Evolutionary conservation across 2,113 vertebrate genomes (phyloP), one percentile per base, ranked within the genome.

Genomic region (Corythaixoides concolor): DNA sequence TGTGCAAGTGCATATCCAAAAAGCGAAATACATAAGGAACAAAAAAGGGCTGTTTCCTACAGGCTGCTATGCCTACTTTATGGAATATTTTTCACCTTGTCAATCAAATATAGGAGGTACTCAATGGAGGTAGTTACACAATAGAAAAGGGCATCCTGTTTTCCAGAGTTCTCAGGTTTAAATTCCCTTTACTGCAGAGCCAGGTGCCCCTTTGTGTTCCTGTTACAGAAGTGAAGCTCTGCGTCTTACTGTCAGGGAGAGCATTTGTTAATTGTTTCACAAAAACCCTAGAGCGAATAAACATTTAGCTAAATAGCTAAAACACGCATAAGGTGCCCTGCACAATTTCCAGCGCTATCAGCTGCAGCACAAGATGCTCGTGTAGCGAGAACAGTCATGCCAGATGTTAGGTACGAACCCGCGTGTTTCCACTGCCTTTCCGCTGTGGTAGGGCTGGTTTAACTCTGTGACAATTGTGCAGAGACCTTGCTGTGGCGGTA

Each of bases 271-370:
- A 88, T 77, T 85, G 69, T 78, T 91, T 89, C 11, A 5, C 72
- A 84, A 93, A 90, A 82, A 75, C 8, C 0, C 27, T 72, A 60
- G 58, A 91, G 64, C 41, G 91, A 94, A 93, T 80, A 94, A 94
- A 95, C 90, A 93, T 83, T 88, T 68, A 86, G 55, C 92, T 78
- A 96, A 95, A 93, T 49, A 90, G 47, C 76, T 86, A 78, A 90
- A 97, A 96, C 83, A 93, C 28, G 33, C 90, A 90, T 83, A 86
- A 85, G 88, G 78, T 88, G 59, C 87, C 78, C 79, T 74, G 55
- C 3, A 5, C 78, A 73, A 74, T 88, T 92, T 90, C 70, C 90
- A 83, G 33, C 12, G 0, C 75, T 50, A 69, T 95, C 95, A 93
- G 68, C 90, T 95, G 92, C 73, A 94, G 88, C 93, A 93, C 85